Percentiles rank a stretch among this genome's conserved stretches.
Conservation (phyloP, 2,888 invertebrate species). For the Lithophane ornitopus region DNA sequence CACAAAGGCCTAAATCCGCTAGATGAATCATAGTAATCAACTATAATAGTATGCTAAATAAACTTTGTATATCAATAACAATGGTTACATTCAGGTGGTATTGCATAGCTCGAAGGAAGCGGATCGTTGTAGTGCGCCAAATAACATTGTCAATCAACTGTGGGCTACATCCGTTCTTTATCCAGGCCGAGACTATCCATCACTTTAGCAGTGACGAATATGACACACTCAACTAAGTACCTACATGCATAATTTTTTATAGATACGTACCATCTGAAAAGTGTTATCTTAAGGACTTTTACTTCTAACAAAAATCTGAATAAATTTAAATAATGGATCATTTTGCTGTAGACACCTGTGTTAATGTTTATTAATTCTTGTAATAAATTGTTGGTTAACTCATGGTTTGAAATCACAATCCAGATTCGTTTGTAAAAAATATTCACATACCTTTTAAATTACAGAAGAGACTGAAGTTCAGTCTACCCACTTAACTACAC, state of each 20-base stretch:
- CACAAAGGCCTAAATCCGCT: background rate
- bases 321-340: no score
- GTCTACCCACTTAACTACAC: constrained; percentile 10
- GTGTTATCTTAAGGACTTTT: background rate
- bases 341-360: no score
- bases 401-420: background rate
- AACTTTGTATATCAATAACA: constrained; percentile 44
- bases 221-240: constrained; percentile 10
- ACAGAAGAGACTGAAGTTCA: constrained; percentile 25
- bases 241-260: background rate
- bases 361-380: no score
- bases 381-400: background rate
- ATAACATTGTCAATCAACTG: constrained; percentile 74
- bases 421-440: background rate
- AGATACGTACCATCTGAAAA: no score
- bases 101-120: constrained; percentile 65
- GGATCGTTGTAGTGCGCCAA: constrained; percentile 68
- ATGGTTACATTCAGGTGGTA: constrained; percentile 65
- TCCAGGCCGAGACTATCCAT: constrained; percentile 78
- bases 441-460: constrained; percentile 9
- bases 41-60: constrained; percentile 13
- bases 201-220: constrained; percentile 70
- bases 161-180: constrained; percentile 77
- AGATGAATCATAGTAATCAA: constrained; percentile 16
- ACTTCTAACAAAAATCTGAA: no score